Percentiles rank a stretch among this genome's conserved stretches.
Evolutionary conservation across 2,888 invertebrate species (phyloP).

Genomic region (Cephus runcator): DNA sequence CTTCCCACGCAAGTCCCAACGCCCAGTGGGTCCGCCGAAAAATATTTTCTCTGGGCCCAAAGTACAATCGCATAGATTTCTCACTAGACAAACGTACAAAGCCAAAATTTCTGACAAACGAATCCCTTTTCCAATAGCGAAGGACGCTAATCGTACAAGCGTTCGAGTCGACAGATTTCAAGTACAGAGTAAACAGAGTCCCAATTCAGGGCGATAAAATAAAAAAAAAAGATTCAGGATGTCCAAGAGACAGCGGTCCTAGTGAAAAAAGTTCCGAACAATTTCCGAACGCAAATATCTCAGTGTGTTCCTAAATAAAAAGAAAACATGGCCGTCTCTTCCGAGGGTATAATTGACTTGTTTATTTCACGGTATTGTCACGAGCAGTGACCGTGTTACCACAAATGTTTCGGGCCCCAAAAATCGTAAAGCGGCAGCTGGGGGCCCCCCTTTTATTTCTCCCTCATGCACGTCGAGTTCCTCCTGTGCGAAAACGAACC

Average conservation of each 20-base stretch:
- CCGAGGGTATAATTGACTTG: slow-evolving; percentile 40
- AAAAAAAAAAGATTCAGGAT: background rate
- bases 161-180: background rate
- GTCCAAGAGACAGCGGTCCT: too few species aligned
- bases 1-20: slow-evolving; percentile 33
- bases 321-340: background rate
- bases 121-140: background rate
- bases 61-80: slow-evolving; percentile 24
- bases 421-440: slow-evolving; percentile 42
- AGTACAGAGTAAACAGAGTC: background rate
- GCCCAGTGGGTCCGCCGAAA: slow-evolving; percentile 24
- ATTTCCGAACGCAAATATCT: background rate
- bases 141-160: background rate
- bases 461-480: slow-evolving; percentile 22
- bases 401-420: slow-evolving; percentile 35
- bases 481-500: slow-evolving; percentile 42
- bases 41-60: slow-evolving; percentile 38
- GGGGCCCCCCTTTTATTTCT: background rate
- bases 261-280: background rate
- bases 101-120: background rate
- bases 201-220: background rate
- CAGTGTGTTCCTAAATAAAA: background rate
- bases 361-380: slow-evolving; percentile 39
- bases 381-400: slow-evolving; percentile 43
- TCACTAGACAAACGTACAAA: background rate